These are phyloP conservation scores for Diplosoma virens DNA, from an alignment of 23 tunicate genomes.

Conservation along the genomic window DNA sequence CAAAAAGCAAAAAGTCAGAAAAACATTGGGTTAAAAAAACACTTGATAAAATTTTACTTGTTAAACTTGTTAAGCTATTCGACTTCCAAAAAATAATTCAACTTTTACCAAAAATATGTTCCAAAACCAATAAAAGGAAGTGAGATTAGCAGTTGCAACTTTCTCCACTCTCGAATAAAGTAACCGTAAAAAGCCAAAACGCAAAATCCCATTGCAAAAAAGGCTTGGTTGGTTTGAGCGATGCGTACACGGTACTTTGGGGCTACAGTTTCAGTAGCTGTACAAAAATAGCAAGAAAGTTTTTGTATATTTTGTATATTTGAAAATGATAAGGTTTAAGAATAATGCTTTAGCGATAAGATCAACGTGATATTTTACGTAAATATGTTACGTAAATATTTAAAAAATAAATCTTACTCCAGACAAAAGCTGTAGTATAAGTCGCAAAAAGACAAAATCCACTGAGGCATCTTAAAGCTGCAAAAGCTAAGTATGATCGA, in stretches of 20 bases:
- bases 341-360: no score
- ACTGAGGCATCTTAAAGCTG: slow-evolving; percentile 35
- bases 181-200: slow-evolving; percentile 68
- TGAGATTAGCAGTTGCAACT: slow-evolving; percentile 62
- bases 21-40: no score
- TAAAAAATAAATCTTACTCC: slow-evolving; percentile 65
- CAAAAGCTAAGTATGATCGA: slow-evolving; percentile 38
- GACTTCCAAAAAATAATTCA: no score
- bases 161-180: slow-evolving; percentile 75
- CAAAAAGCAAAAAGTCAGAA: no score
- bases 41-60: no score
- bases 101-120: slow-evolving; percentile 63
- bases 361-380: no score
- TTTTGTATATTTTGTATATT: no score
- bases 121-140: slow-evolving; percentile 34
- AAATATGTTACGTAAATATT: no score
- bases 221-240: slow-evolving; percentile 67
- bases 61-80: neutral
- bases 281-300: neutral
- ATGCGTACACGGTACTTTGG: slow-evolving; percentile 69
- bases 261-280: slow-evolving; percentile 80
- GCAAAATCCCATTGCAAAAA: slow-evolving; percentile 82
- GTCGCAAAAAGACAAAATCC: slow-evolving; percentile 78
- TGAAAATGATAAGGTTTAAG: neutral
- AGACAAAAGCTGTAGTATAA: slow-evolving; percentile 58